A percentile compares a stretch with the other conserved stretches of the same genome.
Evolutionary conservation across 1,140 invertebrate genomes (phyloP).

Genomic region (Caenorhabditis inopinata): DNA sequence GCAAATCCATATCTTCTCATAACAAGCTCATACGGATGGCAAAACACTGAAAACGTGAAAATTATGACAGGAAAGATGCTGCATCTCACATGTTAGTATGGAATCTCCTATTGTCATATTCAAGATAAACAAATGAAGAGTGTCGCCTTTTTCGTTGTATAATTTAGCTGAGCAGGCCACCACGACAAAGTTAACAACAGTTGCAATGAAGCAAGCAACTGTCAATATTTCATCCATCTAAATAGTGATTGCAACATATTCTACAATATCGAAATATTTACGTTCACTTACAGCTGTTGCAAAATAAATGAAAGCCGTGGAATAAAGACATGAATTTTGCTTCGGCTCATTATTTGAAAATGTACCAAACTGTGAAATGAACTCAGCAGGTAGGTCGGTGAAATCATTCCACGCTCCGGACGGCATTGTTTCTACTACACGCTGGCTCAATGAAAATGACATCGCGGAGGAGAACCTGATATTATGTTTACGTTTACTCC

Average conservation of each 20-base stretch:
- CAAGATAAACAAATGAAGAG: conserved; percentile 66
- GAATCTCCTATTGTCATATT: conserved; percentile 65
- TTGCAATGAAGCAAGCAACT: conserved; percentile 59
- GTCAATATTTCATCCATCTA: conserved; percentile 64
- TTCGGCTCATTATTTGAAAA: not conserved
- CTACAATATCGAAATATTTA: no score
- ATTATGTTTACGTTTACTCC: not conserved
- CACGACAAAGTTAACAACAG: conserved; percentile 63
- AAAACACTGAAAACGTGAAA: conserved; percentile 57
- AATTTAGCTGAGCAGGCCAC: conserved; percentile 63
- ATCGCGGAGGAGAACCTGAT: not conserved
- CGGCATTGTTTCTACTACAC: not conserved
- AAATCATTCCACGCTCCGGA: conserved; percentile 9
- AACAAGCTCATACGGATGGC: conserved; percentile 64
- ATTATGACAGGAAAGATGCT: not conserved
- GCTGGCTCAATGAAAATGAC: not conserved
- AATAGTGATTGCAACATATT: no score
- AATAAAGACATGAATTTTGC: not conserved
- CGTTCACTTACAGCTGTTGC: not conserved
- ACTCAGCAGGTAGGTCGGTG: not conserved
- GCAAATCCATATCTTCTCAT: conserved; percentile 60
- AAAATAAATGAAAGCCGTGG: not conserved
- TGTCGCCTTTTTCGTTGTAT: conserved; percentile 63
- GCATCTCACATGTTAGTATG: conserved; percentile 56
- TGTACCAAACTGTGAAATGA: not conserved